Conservation (phyloP, 2,888 invertebrate species). For the Hofmannophila pseudospretella region DNA sequence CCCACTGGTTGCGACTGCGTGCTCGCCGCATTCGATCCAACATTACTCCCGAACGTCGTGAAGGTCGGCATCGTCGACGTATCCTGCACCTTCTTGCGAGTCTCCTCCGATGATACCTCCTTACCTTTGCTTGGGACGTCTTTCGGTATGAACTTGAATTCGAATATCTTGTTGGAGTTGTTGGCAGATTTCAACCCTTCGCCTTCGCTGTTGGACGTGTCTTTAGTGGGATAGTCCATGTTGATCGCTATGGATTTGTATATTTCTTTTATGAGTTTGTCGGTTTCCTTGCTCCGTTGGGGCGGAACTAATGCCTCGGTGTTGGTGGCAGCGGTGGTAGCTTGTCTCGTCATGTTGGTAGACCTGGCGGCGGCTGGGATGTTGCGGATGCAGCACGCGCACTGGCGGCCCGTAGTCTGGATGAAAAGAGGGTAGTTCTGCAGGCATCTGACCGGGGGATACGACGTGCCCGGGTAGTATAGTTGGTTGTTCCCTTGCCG, state of each 20-base stretch:
- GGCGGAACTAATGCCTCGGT: conserved; percentile 27
- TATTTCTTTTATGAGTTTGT: conserved; percentile 61
- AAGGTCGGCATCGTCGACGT: neutral
- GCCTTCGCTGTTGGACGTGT: conserved; percentile 32
- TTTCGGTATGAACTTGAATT: neutral
- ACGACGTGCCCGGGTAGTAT: conserved; percentile 28
- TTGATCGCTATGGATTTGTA: conserved; percentile 57
- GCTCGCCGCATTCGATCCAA: conserved; percentile 14
- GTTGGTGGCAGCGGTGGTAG: conserved; percentile 41
- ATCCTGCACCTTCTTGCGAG: neutral
- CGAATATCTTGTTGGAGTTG: conserved; percentile 7
- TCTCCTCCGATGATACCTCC: neutral
- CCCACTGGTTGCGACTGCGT: conserved; percentile 10
- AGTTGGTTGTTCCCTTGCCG: conserved; percentile 30
- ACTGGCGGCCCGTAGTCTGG: conserved; percentile 38
- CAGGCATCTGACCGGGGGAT: conserved; percentile 31
- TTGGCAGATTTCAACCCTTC: conserved; percentile 19
- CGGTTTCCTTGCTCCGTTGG: conserved; percentile 43
- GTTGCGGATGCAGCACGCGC: conserved; percentile 35
- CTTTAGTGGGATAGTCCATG: conserved; percentile 36
- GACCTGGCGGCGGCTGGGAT: conserved; percentile 18
- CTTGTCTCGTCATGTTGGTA: conserved; percentile 11
- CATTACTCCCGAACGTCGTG: conserved; percentile 5
- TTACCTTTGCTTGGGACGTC: neutral
- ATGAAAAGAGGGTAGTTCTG: conserved; percentile 54